A percentile compares a stretch with the other conserved stretches of the same genome.
Conservation (phyloP, 2,113 vertebrate genomes). For the Puma concolor region DNA sequence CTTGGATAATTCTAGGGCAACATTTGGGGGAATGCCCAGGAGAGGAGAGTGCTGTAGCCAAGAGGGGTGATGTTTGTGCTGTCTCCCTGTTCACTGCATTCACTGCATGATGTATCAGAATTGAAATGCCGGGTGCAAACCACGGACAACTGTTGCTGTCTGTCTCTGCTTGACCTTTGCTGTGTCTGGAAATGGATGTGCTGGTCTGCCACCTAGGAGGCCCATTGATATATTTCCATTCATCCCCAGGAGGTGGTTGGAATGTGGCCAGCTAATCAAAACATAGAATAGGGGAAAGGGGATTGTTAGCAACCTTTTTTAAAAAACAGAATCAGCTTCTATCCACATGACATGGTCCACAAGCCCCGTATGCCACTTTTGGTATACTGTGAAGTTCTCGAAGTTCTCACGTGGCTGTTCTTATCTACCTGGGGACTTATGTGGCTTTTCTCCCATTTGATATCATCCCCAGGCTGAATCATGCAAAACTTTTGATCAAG, state of each 20-base stretch:
- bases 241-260: neutral
- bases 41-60: conserved; percentile 17
- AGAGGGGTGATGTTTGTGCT: conserved; percentile 53
- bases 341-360: neutral
- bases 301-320: neutral
- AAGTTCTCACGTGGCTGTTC: neutral
- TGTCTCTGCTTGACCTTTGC: conserved; percentile 62
- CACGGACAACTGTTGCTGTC: neutral
- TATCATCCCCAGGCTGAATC: conserved; percentile 16
- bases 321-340: conserved; percentile 33
- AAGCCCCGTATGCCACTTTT: neutral
- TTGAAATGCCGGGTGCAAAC: conserved; percentile 22
- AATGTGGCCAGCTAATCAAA: conserved; percentile 58
- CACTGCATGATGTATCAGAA: neutral
- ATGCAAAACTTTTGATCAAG: conserved; percentile 51
- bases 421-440: neutral
- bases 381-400: neutral
- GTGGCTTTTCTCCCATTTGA: neutral
- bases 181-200: conserved; percentile 40
- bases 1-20: conserved; percentile 70
- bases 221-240: conserved; percentile 58
- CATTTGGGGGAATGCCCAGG: conserved; percentile 49
- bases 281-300: neutral
- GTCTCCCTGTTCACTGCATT: conserved; percentile 52
- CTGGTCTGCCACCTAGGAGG: neutral